A percentile compares a stretch with the other conserved stretches of the same genome.
These are phyloP conservation scores for Dicycla oo DNA, from an alignment of 2,888 invertebrate species.

Conservation along the genomic window DNA sequence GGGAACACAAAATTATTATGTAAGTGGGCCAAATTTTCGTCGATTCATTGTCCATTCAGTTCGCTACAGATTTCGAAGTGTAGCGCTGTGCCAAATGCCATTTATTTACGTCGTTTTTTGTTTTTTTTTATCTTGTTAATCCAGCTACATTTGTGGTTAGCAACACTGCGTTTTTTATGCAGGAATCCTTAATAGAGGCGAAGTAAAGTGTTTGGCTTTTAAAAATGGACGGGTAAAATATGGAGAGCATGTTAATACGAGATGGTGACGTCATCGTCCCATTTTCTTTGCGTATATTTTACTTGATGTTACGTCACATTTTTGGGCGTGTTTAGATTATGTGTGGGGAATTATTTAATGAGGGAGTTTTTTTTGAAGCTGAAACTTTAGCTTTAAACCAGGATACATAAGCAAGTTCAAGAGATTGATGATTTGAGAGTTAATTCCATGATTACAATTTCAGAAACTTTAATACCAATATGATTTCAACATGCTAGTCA, in stretches of 20 bases:
- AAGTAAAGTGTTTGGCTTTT: constrained; percentile 56
- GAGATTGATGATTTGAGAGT: background rate
- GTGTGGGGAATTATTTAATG: constrained; percentile 1
- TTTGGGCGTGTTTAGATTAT: constrained; percentile 25
- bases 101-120: constrained; percentile 64
- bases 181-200: constrained; percentile 49
- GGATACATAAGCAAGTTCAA: background rate
- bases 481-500: background rate
- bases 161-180: constrained; percentile 53
- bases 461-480: background rate
- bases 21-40: constrained; percentile 80
- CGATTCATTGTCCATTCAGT: constrained; percentile 82
- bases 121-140: constrained; percentile 60
- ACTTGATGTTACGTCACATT: constrained; percentile 30
- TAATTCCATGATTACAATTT: background rate
- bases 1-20: constrained; percentile 74
- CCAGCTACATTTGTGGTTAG: constrained; percentile 59
- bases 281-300: constrained; percentile 49
- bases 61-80: constrained; percentile 71
- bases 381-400: too few species aligned
- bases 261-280: constrained; percentile 53
- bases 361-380: background rate
- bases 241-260: constrained; percentile 44
- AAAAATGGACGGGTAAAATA: constrained; percentile 46
- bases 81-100: constrained; percentile 79